phyloP scores from a whole-genome alignment of 2,797 vertebrate genomes.

The Antrozous pallidus region DNA sequence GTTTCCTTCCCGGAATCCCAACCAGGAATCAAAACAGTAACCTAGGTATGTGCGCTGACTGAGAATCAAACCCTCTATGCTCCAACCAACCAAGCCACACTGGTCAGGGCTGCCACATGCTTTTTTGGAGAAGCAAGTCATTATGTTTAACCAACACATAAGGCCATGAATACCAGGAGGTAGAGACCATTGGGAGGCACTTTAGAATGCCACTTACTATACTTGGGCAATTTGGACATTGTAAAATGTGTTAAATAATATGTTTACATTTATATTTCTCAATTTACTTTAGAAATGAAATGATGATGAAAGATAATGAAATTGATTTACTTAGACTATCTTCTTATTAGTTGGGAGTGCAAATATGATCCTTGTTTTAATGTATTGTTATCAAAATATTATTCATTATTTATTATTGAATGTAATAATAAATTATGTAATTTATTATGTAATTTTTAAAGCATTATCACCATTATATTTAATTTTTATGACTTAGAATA shows the following conservation, averaged over 20 bases:
- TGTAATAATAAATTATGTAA: too few species aligned
- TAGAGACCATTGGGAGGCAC: neutral
- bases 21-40: neutral
- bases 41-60: neutral
- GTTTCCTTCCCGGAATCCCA: neutral
- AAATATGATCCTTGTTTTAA: neutral
- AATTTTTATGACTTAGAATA: constrained; percentile 11
- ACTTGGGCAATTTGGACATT: neutral
- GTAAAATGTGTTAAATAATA: neutral
- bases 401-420: too few species aligned
- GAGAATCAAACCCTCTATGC: neutral
- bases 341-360: neutral
- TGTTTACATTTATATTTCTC: neutral
- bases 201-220: neutral
- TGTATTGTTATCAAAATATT: neutral
- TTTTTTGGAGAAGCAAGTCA: neutral
- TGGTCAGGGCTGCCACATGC: neutral
- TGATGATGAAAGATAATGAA: neutral
- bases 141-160: neutral
- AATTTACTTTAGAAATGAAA: constrained; percentile 20
- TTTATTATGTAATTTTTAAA: neutral
- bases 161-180: neutral
- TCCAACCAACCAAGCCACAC: neutral
- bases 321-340: neutral
- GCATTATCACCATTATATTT: neutral